These are phyloP conservation scores for Buphagus erythrorhynchus DNA, from an alignment of 2,797 vertebrate species.

Conservation along the genomic window DNA sequence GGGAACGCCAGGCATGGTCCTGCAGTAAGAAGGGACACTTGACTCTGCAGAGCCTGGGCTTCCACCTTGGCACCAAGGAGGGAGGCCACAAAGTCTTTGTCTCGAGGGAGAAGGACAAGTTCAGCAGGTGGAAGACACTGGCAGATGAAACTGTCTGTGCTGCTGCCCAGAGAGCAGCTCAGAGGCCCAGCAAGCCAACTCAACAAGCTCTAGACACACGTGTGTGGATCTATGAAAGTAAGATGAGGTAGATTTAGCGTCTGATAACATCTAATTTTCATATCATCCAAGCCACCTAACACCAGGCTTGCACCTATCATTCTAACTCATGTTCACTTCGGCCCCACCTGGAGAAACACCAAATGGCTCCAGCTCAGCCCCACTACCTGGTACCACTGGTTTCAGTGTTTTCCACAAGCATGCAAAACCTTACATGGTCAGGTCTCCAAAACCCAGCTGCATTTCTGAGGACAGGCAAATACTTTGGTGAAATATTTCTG, in stretches of 20 bases:
- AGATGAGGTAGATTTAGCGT: background rate
- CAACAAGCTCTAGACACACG: background rate
- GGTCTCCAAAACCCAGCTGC: background rate
- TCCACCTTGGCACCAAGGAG: slow-evolving; percentile 82
- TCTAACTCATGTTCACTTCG: background rate
- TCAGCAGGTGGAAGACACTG: slow-evolving; percentile 85
- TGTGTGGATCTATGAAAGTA: slow-evolving; percentile 42
- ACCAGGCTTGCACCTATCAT: background rate
- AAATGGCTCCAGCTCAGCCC: background rate
- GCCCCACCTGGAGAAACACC: background rate
- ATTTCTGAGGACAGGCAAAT: background rate
- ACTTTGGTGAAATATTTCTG: background rate
- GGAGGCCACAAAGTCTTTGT: slow-evolving; percentile 81
- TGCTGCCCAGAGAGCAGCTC: background rate
- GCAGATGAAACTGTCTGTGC: slow-evolving; percentile 80
- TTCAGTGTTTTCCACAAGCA: background rate
- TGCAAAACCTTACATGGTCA: background rate
- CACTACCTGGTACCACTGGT: background rate
- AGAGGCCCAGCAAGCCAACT: background rate
- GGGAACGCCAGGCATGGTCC: slow-evolving; percentile 80
- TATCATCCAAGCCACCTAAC: slow-evolving; percentile 14
- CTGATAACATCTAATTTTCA: background rate
- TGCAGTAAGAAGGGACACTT: slow-evolving; percentile 88
- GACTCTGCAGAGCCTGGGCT: slow-evolving; percentile 73
- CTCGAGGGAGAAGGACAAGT: slow-evolving; percentile 82